A percentile compares a stretch with the other conserved stretches of the same genome.
Conservation (phyloP, 2,888 invertebrate genomes). For the Acleris cristana region DNA sequence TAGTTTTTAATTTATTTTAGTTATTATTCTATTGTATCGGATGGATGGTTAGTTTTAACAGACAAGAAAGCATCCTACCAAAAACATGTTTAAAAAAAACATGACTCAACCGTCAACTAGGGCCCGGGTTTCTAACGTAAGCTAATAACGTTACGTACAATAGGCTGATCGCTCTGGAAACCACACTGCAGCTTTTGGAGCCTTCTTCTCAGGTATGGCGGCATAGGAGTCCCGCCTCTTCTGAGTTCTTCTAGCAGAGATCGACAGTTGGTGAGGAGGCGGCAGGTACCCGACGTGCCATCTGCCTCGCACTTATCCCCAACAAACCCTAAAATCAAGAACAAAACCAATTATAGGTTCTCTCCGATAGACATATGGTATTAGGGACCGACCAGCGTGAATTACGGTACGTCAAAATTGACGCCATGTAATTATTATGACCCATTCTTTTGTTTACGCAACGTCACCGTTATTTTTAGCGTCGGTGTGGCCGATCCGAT, state of each 20-base stretch:
- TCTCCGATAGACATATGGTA: background rate
- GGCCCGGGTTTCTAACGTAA: too few relatives aligned
- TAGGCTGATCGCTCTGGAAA: constrained; percentile 38
- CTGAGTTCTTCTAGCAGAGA: constrained; percentile 33
- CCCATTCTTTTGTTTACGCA: too few relatives aligned
- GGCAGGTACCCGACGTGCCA: constrained; percentile 36
- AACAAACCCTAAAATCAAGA: constrained; percentile 43
- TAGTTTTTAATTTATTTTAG: too few relatives aligned
- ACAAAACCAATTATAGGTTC: background rate
- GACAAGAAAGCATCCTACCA: background rate
- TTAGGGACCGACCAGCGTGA: background rate
- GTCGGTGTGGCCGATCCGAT: too few relatives aligned
- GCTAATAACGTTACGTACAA: constrained; percentile 30
- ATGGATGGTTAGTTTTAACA: too few relatives aligned
- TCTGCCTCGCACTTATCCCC: constrained; percentile 44
- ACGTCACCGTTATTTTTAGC: too few relatives aligned
- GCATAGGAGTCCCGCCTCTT: constrained; percentile 35
- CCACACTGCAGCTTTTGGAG: constrained; percentile 41
- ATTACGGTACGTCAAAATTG: too few relatives aligned
- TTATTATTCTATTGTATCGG: too few relatives aligned
- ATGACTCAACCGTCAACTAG: too few relatives aligned
- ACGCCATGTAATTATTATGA: too few relatives aligned
- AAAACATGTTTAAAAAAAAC: too few relatives aligned
- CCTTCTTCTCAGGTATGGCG: constrained; percentile 24
- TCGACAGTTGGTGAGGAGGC: constrained; percentile 32